Percentiles rank a stretch among this genome's conserved stretches.
phyloP scores from a whole-genome alignment of 2,888 invertebrate species.

The Cryptocheilus praepositus region DNA sequence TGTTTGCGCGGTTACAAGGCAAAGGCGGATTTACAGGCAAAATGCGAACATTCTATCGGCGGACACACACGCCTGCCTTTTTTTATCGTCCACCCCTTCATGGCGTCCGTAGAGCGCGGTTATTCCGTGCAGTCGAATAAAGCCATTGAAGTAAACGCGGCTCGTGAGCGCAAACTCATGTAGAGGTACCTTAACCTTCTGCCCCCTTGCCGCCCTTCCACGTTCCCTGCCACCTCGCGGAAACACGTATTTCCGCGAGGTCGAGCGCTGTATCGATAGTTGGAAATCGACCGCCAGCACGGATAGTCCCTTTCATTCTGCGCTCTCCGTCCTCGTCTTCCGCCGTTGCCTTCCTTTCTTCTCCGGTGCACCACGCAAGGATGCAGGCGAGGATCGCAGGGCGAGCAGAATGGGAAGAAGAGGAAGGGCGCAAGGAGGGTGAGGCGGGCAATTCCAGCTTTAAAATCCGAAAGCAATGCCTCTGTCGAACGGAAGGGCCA shows the following conservation, averaged over 20 bases:
- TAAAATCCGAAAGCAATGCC: conserved; percentile 42
- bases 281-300: conserved; percentile 12
- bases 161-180: too few relatives aligned
- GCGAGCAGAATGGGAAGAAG: not conserved
- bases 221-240: not conserved
- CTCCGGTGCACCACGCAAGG: not conserved
- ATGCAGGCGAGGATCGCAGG: not conserved
- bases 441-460: conserved; percentile 22
- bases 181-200: too few relatives aligned
- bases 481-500: conserved; percentile 11
- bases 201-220: too few relatives aligned
- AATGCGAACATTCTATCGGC: too few relatives aligned
- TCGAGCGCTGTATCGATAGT: conserved; percentile 25
- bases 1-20: too few relatives aligned
- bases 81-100: too few relatives aligned
- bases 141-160: too few relatives aligned
- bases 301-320: conserved; percentile 1
- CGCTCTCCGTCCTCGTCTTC: conserved; percentile 27
- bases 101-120: too few relatives aligned
- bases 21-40: too few relatives aligned
- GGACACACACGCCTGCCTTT: too few relatives aligned
- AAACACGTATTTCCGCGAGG: conserved; percentile 8
- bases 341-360: not conserved
- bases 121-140: too few relatives aligned
- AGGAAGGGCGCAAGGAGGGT: too few relatives aligned